phyloP scores from a whole-genome alignment of 2,113 vertebrate genomes.

The Colistium nudipinnis region DNA sequence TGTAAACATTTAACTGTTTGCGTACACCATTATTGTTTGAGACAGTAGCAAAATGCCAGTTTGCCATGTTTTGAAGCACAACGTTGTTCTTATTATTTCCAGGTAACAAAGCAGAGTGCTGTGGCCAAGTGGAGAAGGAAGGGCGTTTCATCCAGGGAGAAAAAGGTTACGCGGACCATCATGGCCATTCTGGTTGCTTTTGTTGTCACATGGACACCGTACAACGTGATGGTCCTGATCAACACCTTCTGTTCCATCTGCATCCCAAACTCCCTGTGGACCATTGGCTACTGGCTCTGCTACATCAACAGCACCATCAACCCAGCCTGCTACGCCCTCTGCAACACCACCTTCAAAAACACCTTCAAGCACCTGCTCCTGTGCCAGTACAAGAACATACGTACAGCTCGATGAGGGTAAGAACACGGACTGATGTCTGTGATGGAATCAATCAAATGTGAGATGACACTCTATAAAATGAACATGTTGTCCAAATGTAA shows the following conservation, averaged over 20 bases:
- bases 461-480: neutral
- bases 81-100: neutral
- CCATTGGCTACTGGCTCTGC: slow-evolving; percentile 88
- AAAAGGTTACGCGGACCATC: slow-evolving; percentile 97
- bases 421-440: neutral
- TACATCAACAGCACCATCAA: slow-evolving; percentile 99
- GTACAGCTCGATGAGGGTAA: slow-evolving; percentile 82
- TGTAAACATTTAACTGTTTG: neutral
- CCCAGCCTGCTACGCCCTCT: slow-evolving; percentile 96
- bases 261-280: slow-evolving; percentile 92
- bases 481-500: slow-evolving; percentile 2
- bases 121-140: slow-evolving; percentile 87
- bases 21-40: too few relatives aligned
- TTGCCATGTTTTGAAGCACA: too few relatives aligned
- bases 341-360: slow-evolving; percentile 98
- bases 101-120: slow-evolving; percentile 85
- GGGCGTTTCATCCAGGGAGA: slow-evolving; percentile 88
- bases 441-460: slow-evolving; percentile 16
- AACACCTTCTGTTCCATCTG: slow-evolving; percentile 93
- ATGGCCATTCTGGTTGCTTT: slow-evolving; percentile 90
- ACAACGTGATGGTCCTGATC: slow-evolving; percentile 98
- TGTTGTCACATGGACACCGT: slow-evolving; percentile 93
- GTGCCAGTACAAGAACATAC: slow-evolving; percentile 97
- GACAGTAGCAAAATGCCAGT: too few relatives aligned
- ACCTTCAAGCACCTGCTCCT: slow-evolving; percentile 97